A percentile compares a stretch with the other conserved stretches of the same genome.
These are phyloP conservation scores for Netelia melanura DNA, from an alignment of 2,888 invertebrate species.

Conservation along the genomic window DNA sequence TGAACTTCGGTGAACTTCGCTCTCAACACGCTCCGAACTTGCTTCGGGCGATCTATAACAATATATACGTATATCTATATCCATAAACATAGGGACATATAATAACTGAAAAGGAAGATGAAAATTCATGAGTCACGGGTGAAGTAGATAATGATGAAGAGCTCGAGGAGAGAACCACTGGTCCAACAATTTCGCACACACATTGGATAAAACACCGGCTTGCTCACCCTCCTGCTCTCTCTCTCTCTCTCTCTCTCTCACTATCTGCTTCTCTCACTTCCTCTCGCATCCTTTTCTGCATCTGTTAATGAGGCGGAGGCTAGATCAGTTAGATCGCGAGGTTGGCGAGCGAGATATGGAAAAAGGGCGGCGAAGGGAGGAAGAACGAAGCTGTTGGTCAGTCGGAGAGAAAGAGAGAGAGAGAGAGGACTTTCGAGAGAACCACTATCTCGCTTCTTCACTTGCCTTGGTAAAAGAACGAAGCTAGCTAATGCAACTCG, in stretches of 20 bases:
- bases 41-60: neutral
- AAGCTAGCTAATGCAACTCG: slow-evolving; percentile 27
- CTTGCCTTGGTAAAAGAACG: slow-evolving; percentile 30
- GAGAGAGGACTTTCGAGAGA: neutral
- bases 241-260: neutral
- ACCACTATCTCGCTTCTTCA: slow-evolving; percentile 20
- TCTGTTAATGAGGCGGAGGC: slow-evolving; percentile 77
- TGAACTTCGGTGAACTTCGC: slow-evolving; percentile 54
- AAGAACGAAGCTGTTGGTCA: neutral
- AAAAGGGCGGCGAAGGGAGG: neutral
- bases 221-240: no score
- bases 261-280: neutral
- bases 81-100: neutral
- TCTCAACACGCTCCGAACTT: neutral
- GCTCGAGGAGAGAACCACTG: slow-evolving; percentile 29
- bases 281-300: slow-evolving; percentile 61
- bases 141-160: slow-evolving; percentile 9
- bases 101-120: slow-evolving; percentile 4
- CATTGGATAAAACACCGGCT: slow-evolving; percentile 1
- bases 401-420: slow-evolving; percentile 34
- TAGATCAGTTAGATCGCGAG: slow-evolving; percentile 75
- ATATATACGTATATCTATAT: neutral
- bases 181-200: slow-evolving; percentile 45
- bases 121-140: slow-evolving; percentile 39
- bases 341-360: slow-evolving; percentile 33